phyloP scores from a whole-genome alignment of 2,888 invertebrate species.

The Hirtodrosophila histrioides region DNA sequence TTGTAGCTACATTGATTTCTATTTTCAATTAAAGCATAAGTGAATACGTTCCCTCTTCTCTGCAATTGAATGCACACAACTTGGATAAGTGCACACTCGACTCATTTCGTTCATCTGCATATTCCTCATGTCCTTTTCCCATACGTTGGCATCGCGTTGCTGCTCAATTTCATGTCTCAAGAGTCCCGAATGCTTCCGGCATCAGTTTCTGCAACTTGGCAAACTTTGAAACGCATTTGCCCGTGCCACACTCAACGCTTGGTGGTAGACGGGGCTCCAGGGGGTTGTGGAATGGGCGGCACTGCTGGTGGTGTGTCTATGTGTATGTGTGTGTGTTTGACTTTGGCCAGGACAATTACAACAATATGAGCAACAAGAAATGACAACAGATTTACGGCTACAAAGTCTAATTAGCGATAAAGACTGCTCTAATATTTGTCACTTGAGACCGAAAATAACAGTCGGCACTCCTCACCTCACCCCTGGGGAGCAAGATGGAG shows the following conservation, averaged over 20 bases:
- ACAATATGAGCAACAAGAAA: conserved; percentile 56
- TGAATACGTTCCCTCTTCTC: too few relatives aligned
- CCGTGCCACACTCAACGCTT: conserved; percentile 36
- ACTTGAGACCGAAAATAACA: conserved; percentile 78
- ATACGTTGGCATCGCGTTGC: conserved; percentile 17
- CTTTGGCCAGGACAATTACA: conserved; percentile 62
- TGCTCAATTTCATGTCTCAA: conserved; percentile 52
- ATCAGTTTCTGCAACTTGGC: conserved; percentile 71
- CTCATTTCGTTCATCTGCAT: conserved; percentile 27
- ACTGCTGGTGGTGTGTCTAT: not conserved
- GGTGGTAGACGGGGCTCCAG: not conserved
- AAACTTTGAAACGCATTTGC: conserved; percentile 75
- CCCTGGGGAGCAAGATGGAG: not conserved
- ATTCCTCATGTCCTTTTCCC: conserved; percentile 35
- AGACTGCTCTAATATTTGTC: conserved; percentile 80
- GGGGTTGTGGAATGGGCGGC: not conserved
- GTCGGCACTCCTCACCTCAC: conserved; percentile 13
- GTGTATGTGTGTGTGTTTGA: conserved; percentile 22
- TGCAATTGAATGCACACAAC: conserved; percentile 1
- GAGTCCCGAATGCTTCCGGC: conserved; percentile 68
- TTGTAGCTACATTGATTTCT: not conserved
- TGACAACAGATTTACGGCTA: conserved; percentile 80
- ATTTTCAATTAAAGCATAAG: too few relatives aligned
- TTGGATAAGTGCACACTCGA: conserved; percentile 27
- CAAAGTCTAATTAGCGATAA: conserved; percentile 81